Base-by-base conservation (phyloP, 2,888 invertebrate species). In the Torymus tubicola region DNA sequence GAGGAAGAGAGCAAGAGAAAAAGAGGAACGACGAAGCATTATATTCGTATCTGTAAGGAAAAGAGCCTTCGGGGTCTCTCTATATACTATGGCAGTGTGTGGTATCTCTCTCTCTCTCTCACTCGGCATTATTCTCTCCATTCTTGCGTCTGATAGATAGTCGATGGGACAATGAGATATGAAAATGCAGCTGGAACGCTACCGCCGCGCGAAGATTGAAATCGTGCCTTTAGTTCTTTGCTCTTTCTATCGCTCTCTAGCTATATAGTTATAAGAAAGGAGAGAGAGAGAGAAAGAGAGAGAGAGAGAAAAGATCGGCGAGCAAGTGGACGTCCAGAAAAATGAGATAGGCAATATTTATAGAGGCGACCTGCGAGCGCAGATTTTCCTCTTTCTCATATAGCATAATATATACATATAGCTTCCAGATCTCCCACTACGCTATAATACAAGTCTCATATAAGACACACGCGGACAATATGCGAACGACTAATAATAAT, bases 151-250 rank as follows among this genome's bases (percentile, higher is more conserved):
- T 81, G 81, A 78, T 81, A 81, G 78, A 76, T 79, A 76, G 76
- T 72, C 78, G 81, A 81, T 81, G 79, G 81, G 81, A 79, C 75
- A 81, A 71, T 77, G 79, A 76, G 82, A 82, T 82, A 82, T 77
- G 77, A 73, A 80, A 80, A 78, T 82, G 63, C 75, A 73, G 68
- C 69, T 61, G 73, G 67, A 78, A 64, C 75, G 75, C 75, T 72
- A 76, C 75, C 67, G 78, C 71, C 55, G 67, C 24, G 71, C 71
- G 55, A 72, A 78, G 78, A 81, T 79, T 78, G 71, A 76, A 79
- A 78, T 79, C 81, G 67, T 72, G 71, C 67, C 42, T 60, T 60
- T 61, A 52, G 52, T 64, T 74, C 60, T 24, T 24, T 24, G 24
- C 24, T 24, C 24, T 24, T 24, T 24, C 24, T 24, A 2, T 24